Conservation (phyloP, 2,888 invertebrate genomes). For the Macroteleia sp. region DNA sequence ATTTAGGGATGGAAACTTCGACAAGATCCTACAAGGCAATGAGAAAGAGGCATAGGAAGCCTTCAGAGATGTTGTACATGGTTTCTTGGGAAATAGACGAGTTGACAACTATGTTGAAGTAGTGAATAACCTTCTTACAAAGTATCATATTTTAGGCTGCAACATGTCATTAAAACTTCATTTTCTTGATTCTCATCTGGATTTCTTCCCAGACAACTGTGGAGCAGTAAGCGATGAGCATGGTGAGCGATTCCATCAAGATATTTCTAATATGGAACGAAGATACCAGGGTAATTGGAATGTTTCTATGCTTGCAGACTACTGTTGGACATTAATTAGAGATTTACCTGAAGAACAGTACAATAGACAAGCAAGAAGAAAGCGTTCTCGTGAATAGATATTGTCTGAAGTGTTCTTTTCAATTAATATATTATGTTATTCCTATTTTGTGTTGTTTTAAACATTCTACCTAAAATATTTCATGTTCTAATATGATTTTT, state of each 20-base stretch:
- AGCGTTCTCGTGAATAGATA: too few relatives aligned
- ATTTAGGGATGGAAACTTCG: neutral
- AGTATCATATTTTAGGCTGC: neutral
- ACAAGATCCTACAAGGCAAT: neutral
- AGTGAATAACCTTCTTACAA: slow-evolving; percentile 16
- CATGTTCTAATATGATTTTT: too few relatives aligned
- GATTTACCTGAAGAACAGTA: too few relatives aligned
- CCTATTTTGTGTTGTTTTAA: too few relatives aligned
- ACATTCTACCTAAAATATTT: too few relatives aligned
- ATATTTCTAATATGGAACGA: slow-evolving; percentile 74
- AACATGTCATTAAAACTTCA: slow-evolving; percentile 75
- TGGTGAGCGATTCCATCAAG: slow-evolving; percentile 77
- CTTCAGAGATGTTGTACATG: slow-evolving; percentile 14
- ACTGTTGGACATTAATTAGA: too few relatives aligned
- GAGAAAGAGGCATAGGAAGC: slow-evolving; percentile 37
- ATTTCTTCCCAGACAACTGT: slow-evolving; percentile 75
- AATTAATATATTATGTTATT: too few relatives aligned
- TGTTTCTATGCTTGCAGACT: neutral
- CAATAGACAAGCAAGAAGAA: too few relatives aligned
- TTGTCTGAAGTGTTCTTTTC: too few relatives aligned
- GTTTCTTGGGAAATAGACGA: slow-evolving; percentile 43
- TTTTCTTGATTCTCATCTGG: slow-evolving; percentile 73
- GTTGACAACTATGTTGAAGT: slow-evolving; percentile 29
- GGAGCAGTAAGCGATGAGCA: slow-evolving; percentile 76
- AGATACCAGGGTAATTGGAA: slow-evolving; percentile 70